phyloP scores from a whole-genome alignment of 1,140 invertebrate genomes.

The Conus betulinus region DNA sequence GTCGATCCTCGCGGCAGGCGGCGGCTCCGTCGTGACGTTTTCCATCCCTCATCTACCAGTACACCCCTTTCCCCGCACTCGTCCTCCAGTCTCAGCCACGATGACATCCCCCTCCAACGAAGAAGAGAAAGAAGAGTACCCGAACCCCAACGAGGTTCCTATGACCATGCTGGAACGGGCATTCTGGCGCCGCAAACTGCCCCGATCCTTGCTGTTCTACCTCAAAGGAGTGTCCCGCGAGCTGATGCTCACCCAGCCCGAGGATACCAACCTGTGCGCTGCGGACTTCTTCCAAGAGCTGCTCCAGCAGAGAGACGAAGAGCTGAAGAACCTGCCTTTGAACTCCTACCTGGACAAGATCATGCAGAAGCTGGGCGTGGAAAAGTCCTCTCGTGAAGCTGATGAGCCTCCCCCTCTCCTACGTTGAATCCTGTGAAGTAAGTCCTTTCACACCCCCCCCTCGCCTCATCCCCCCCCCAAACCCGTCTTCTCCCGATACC shows the following conservation, averaged over 20 bases:
- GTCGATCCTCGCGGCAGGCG: too few relatives aligned
- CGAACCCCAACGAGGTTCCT: background rate
- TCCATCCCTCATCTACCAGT: too few relatives aligned
- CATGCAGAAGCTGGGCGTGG: background rate
- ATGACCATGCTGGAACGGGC: background rate
- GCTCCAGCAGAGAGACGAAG: background rate
- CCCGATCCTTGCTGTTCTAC: background rate
- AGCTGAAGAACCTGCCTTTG: background rate
- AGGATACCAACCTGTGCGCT: background rate
- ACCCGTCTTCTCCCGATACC: too few relatives aligned
- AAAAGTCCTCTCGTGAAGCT: background rate
- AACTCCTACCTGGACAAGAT: constrained; percentile 22
- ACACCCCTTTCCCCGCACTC: too few relatives aligned
- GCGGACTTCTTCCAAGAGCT: background rate
- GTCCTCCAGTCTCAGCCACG: background rate
- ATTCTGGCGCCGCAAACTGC: constrained; percentile 23
- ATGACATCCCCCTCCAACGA: background rate
- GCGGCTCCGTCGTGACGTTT: too few relatives aligned
- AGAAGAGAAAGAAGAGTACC: background rate
- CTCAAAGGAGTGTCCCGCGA: constrained; percentile 4
- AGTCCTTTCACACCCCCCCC: background rate
- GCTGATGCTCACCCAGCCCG: constrained; percentile 3
- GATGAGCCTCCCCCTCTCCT: background rate
- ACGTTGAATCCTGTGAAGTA: background rate
- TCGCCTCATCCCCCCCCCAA: too few relatives aligned